Percentiles rank a stretch among this genome's conserved stretches.
Evolutionary conservation across 2,113 vertebrate genomes (phyloP).

Genomic region (Oreochromis aureus): DNA sequence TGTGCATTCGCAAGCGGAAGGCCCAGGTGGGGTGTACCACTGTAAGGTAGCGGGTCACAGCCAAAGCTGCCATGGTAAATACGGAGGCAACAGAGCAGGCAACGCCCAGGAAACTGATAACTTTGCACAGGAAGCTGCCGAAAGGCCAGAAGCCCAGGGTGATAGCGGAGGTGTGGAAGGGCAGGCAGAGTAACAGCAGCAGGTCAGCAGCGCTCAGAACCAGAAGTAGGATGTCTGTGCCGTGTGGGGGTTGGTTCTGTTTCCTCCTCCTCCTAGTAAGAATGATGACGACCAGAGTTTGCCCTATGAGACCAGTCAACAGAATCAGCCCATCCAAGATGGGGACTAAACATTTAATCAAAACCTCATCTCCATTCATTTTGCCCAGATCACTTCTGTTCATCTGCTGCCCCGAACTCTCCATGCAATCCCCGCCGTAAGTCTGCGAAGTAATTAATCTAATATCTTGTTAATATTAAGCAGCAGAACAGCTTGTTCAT

Average conservation of each 20-base stretch:
- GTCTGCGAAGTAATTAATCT: neutral
- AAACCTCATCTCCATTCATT: neutral
- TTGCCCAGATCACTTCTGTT: constrained; percentile 10
- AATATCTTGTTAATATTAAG: neutral
- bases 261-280: constrained; percentile 56
- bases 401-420: neutral
- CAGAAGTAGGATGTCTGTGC: constrained; percentile 72
- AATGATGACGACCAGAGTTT: constrained; percentile 65
- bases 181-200: constrained; percentile 67
- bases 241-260: constrained; percentile 29
- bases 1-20: constrained; percentile 47
- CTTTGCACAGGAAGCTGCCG: constrained; percentile 67
- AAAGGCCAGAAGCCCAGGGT: constrained; percentile 72
- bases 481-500: neutral
- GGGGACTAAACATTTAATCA: constrained; percentile 52
- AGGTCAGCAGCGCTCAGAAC: constrained; percentile 68
- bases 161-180: constrained; percentile 73
- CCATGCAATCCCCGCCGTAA: neutral
- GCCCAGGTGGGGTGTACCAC: constrained; percentile 70
- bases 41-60: constrained; percentile 70
- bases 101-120: constrained; percentile 70
- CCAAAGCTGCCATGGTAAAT: constrained; percentile 71
- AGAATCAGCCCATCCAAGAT: constrained; percentile 67
- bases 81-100: constrained; percentile 68
- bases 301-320: constrained; percentile 65